phyloP scores from a whole-genome alignment of 2,888 invertebrate species.

The Protula sp. region DNA sequence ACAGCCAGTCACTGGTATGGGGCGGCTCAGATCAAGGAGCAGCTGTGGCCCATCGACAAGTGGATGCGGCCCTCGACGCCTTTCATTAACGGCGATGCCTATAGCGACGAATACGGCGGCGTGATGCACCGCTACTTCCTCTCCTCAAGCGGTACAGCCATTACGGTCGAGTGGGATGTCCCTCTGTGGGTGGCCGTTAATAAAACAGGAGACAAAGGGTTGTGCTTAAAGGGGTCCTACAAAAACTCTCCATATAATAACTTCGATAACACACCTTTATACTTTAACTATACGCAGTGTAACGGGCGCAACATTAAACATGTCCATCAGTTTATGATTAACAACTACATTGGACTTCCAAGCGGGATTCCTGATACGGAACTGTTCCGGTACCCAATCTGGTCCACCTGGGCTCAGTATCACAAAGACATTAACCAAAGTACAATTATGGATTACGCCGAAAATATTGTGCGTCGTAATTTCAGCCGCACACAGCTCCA shows the following conservation, averaged over 20 bases:
- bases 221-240: constrained; percentile 17
- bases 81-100: constrained; percentile 28
- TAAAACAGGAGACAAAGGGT: constrained; percentile 60
- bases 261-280: constrained; percentile 2
- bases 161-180: constrained; percentile 62
- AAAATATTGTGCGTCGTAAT: constrained; percentile 25
- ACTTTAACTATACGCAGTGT: constrained; percentile 61
- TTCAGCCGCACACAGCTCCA: constrained; percentile 55
- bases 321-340: constrained; percentile 64
- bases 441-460: constrained; percentile 27
- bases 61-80: constrained; percentile 33
- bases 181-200: constrained; percentile 75
- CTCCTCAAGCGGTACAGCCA: constrained; percentile 66
- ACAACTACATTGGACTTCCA: constrained; percentile 64
- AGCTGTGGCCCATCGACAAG: constrained; percentile 76
- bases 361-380: constrained; percentile 62
- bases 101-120: background rate
- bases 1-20: constrained; percentile 67
- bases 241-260: too few species aligned
- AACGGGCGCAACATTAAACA: constrained; percentile 59
- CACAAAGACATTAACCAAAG: constrained; percentile 64
- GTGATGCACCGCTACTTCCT: constrained; percentile 42
- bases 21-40: constrained; percentile 72
- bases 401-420: constrained; percentile 83
- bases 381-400: constrained; percentile 75